These are phyloP conservation scores for Ricordea florida DNA, from an alignment of 92 coral and sea anemone species.

Conservation along the genomic window DNA sequence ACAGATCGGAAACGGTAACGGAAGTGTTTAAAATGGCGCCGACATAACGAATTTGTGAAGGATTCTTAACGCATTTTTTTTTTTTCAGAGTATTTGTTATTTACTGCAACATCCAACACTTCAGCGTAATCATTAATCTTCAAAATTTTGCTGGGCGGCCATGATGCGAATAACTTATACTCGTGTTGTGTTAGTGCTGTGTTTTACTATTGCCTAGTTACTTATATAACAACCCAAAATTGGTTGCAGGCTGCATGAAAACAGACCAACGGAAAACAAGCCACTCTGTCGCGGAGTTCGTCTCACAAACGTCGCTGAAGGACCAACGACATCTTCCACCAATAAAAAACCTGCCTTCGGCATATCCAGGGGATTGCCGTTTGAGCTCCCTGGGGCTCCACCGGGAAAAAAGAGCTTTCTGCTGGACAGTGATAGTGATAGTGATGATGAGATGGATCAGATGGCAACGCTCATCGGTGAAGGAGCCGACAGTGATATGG, in stretches of 20 bases:
- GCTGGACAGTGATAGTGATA: conserved; percentile 76
- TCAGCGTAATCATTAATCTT: too few species aligned
- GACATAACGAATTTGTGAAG: too few species aligned
- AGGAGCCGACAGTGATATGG: conserved; percentile 75
- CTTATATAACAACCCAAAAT: too few species aligned
- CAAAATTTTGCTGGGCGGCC: too few species aligned
- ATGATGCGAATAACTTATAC: too few species aligned
- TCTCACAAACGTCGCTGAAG: conserved; percentile 66
- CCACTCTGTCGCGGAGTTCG: conserved; percentile 72
- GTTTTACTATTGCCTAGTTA: too few species aligned
- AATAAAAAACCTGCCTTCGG: conserved; percentile 19
- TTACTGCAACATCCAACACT: too few species aligned
- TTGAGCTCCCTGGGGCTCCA: conserved; percentile 10
- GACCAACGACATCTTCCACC: conserved; percentile 21
- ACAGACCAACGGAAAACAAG: not conserved
- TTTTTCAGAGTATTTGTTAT: too few species aligned
- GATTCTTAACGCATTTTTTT: not conserved
- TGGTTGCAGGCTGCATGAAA: conserved; percentile 21
- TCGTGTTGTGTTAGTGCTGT: too few species aligned
- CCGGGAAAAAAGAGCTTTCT: conserved; percentile 23
- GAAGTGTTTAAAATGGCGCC: too few species aligned
- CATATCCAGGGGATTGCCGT: conserved; percentile 9
- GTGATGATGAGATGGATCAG: conserved; percentile 42
- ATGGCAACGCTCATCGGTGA: conserved; percentile 5
- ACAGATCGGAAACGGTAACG: too few species aligned